Conservation (phyloP, 2,797 vertebrate genomes). For the Mionectes olivaceus region DNA sequence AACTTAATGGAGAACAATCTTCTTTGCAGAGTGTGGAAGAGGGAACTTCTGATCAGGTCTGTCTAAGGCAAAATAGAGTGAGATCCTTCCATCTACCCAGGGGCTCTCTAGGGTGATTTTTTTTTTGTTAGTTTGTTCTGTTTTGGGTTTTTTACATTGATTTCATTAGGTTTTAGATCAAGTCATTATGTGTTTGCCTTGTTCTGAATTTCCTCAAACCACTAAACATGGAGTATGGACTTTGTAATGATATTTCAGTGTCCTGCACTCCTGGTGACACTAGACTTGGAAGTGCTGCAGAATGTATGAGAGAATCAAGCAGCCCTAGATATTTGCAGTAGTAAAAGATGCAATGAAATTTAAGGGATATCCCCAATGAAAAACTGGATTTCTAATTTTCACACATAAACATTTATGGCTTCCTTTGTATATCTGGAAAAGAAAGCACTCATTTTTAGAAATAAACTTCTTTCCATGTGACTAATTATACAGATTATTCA, state of each 20-base stretch:
- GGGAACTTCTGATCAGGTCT: not conserved
- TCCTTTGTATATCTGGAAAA: not conserved
- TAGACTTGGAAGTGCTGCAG: not conserved
- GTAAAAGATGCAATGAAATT: not conserved
- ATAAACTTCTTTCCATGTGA: not conserved
- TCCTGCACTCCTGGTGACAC: not conserved
- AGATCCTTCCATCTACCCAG: not conserved
- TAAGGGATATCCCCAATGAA: not conserved
- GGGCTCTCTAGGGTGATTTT: not conserved
- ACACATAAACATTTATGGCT: not conserved
- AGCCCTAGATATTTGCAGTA: not conserved
- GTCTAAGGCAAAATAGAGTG: not conserved
- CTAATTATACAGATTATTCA: constrained; percentile 19
- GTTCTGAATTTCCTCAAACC: not conserved
- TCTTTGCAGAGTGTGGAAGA: not conserved
- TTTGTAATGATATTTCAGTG: not conserved
- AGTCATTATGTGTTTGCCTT: not conserved
- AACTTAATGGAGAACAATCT: not conserved
- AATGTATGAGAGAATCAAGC: not conserved
- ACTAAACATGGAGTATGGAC: not conserved
- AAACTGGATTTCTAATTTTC: not conserved
- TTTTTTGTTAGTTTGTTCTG: too few species aligned
- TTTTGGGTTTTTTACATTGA: not conserved
- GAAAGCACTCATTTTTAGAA: not conserved
- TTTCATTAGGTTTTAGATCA: not conserved